phyloP scores from a whole-genome alignment of 1,140 invertebrate species.

The Cydia splendana region DNA sequence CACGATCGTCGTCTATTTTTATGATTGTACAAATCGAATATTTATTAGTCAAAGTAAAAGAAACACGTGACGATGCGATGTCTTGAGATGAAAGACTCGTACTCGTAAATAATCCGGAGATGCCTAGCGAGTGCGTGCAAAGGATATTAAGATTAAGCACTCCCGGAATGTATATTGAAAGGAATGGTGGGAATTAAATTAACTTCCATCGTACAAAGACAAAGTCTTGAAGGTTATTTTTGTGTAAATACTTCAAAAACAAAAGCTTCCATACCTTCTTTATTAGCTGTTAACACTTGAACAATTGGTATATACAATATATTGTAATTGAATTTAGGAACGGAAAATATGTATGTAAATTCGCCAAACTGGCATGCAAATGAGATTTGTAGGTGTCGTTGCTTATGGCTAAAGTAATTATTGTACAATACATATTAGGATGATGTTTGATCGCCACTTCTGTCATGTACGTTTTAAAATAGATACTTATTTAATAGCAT shows the following conservation, averaged over 20 bases:
- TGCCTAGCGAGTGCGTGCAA: slow-evolving; percentile 10
- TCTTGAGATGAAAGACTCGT: background rate
- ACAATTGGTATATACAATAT: background rate
- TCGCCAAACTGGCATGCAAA: no score
- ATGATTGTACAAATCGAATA: background rate
- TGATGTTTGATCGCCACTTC: no score
- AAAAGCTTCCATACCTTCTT: background rate
- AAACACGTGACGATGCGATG: slow-evolving; percentile 1
- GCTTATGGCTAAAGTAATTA: no score
- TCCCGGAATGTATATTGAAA: background rate
- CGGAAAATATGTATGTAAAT: background rate
- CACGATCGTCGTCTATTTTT: background rate
- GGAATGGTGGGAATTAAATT: slow-evolving; percentile 14
- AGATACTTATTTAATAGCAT: no score
- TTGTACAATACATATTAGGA: no score
- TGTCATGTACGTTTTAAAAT: no score
- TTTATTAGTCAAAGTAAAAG: slow-evolving; percentile 3
- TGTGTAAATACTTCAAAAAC: background rate
- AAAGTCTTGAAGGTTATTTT: background rate
- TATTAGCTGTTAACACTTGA: background rate
- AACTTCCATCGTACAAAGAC: background rate
- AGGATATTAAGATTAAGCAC: slow-evolving; percentile 12
- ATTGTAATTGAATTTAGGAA: background rate
- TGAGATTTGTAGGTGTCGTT: no score
- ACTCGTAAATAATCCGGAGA: slow-evolving; percentile 4